phyloP scores from a whole-genome alignment of 2,113 vertebrate genomes.

The Coregonus clupeaformis region DNA sequence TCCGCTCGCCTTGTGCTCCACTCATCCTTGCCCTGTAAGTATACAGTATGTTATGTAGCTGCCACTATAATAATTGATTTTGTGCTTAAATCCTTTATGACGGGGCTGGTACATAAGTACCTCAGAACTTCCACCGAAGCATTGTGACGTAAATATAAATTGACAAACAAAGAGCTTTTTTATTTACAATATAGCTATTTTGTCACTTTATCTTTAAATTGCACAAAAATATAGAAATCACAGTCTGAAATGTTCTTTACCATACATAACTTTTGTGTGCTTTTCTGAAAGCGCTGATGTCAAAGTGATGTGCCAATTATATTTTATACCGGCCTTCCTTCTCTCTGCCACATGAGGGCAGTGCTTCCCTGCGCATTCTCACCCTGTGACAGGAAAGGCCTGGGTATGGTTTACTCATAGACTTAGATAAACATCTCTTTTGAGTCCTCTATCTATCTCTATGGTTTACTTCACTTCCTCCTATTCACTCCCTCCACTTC shows the following conservation, averaged over 20 bases:
- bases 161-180: not conserved
- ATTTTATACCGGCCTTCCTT: conserved; percentile 6
- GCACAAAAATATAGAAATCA: not conserved
- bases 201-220: not conserved
- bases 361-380: conserved; percentile 14
- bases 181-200: not conserved
- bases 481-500: not conserved
- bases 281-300: not conserved
- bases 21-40: not conserved
- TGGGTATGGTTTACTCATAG: not conserved
- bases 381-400: not conserved
- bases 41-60: not conserved
- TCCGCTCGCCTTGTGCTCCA: not conserved
- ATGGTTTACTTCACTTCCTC: not conserved
- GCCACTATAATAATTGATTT: not conserved
- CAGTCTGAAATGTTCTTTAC: not conserved
- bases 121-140: too few relatives aligned
- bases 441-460: too few relatives aligned
- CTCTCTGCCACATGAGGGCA: conserved; percentile 56
- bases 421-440: too few relatives aligned
- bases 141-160: too few relatives aligned
- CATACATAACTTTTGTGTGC: not conserved
- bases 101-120: too few relatives aligned
- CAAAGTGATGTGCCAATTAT: conserved; percentile 16
- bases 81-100: too few relatives aligned